These are phyloP conservation scores for Synchiropus splendidus DNA, from an alignment of 2,113 vertebrate species.

Conservation along the genomic window DNA sequence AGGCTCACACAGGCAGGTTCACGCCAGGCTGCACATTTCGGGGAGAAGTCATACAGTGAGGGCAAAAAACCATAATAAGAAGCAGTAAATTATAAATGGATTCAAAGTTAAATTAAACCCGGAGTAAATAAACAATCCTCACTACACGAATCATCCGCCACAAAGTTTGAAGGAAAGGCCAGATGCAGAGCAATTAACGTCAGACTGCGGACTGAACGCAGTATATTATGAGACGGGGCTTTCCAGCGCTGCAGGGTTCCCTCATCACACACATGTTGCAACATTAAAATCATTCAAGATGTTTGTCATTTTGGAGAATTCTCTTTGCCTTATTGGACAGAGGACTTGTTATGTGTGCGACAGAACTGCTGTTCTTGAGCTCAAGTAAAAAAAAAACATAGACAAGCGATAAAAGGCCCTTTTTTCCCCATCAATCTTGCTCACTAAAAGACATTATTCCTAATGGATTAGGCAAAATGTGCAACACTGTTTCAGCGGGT, in stretches of 20 bases:
- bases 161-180: background rate
- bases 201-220: background rate
- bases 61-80: background rate
- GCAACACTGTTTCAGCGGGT: no score
- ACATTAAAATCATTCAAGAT: constrained; percentile 28
- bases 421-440: no score
- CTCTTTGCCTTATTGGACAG: background rate
- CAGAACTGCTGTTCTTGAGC: constrained; percentile 1
- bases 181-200: constrained; percentile 2
- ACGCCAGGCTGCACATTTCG: background rate
- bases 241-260: constrained; percentile 17
- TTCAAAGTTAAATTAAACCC: background rate
- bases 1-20: background rate
- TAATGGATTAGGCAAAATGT: no score
- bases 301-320: constrained; percentile 11
- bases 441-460: no score
- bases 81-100: background rate
- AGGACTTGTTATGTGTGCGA: constrained; percentile 4
- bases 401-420: no score
- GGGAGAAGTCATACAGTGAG: no score
- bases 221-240: constrained; percentile 16
- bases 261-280: constrained; percentile 15
- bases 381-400: no score
- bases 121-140: constrained; percentile 1
- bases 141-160: background rate